Evolutionary conservation across 2,113 vertebrate species (phyloP).

Genomic region (Tapirus terrestris): DNA sequence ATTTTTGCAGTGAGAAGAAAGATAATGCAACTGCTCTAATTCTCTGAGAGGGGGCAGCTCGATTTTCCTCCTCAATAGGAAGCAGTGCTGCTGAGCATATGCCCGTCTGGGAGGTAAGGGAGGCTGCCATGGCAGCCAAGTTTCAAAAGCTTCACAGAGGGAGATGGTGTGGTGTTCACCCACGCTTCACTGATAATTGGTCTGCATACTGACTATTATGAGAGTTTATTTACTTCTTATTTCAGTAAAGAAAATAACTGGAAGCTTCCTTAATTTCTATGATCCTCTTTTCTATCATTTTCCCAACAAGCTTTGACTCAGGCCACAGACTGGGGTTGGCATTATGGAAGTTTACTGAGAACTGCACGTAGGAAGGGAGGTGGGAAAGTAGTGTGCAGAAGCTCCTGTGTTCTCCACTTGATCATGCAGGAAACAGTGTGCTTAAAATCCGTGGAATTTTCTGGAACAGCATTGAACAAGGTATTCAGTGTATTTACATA

Average conservation of each 20-base stretch:
- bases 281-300: neutral
- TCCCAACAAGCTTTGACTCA: neutral
- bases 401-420: neutral
- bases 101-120: neutral
- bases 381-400: neutral
- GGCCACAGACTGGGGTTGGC: neutral
- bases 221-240: neutral
- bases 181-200: neutral
- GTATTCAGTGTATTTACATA: neutral
- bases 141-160: neutral
- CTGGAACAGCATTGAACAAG: neutral
- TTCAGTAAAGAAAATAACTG: constrained; percentile 20
- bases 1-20: neutral
- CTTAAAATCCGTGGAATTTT: neutral
- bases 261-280: neutral
- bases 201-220: neutral
- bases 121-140: neutral
- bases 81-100: neutral
- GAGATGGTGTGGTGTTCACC: neutral
- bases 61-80: neutral
- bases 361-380: neutral
- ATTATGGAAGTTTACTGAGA: neutral
- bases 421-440: neutral
- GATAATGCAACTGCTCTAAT: neutral
- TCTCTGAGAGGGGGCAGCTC: neutral